Percentiles rank a stretch among this genome's conserved stretches.
Evolutionary conservation across 2,797 vertebrate species (phyloP).

Genomic region (Saxicola maurus): DNA sequence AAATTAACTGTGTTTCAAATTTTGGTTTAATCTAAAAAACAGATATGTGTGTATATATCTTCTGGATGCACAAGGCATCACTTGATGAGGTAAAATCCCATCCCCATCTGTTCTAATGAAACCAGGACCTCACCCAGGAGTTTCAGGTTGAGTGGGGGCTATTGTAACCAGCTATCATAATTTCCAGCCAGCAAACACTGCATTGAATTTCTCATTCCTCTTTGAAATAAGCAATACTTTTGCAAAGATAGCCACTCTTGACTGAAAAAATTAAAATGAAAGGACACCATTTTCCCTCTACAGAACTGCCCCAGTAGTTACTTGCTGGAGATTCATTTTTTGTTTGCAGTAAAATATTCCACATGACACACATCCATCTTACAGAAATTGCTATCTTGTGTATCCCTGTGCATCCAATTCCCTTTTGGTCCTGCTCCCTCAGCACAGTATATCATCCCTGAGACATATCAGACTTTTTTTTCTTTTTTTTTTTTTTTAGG

Average conservation of each 20-base stretch:
- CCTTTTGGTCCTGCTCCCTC: not conserved
- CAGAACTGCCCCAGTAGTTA: not conserved
- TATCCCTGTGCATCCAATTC: not conserved
- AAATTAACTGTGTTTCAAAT: not conserved
- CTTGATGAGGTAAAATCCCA: not conserved
- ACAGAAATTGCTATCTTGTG: not conserved
- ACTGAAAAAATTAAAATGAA: not conserved
- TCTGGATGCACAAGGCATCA: not conserved
- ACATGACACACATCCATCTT: not conserved
- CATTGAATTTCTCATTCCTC: not conserved
- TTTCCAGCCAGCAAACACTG: not conserved
- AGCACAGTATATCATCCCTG: not conserved
- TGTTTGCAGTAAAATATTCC: not conserved
- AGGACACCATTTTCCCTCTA: not conserved
- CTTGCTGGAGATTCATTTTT: not conserved
- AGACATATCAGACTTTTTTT: not conserved
- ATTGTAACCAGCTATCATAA: not conserved
- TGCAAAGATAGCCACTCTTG: not conserved
- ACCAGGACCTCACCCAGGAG: not conserved
- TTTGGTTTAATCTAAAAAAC: not conserved
- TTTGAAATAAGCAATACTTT: not conserved
- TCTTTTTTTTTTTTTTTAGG: not conserved
- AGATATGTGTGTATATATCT: not conserved
- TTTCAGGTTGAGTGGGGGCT: not conserved
- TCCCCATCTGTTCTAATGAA: not conserved